Evolutionary conservation across 1,140 invertebrate genomes (phyloP), one percentile per base, ranked within the genome.

Genomic region (Chymomyza costata): DNA sequence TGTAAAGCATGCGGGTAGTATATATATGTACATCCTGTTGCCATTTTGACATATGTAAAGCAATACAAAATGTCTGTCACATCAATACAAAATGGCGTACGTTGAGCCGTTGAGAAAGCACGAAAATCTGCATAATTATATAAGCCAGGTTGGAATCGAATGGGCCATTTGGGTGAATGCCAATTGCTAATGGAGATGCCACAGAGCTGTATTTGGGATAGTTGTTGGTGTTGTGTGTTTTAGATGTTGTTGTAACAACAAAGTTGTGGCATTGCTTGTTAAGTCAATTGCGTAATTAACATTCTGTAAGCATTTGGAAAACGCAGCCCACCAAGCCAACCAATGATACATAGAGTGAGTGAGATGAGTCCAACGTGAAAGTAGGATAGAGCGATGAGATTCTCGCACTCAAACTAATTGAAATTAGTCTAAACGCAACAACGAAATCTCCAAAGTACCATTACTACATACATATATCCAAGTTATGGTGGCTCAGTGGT

Each of bases 231-330:
- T 37, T 38, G 39, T 60, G n/a, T 53, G 38, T 32, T 50, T 37
- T 41, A n/a, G n/a, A n/a, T 41, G 56, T 32, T 30, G 45, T 39
- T 59, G 55, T 31, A n/a, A n/a, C n/a, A n/a, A n/a, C n/a, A n/a
- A n/a, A 57, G 39, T 52, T 48, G 37, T 55, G 44, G 19, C 15
- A 40, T 51, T 49, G 47, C 55, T 53, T 53, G 71, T 76, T 74
- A 71, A 78, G 62, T 78, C 66, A 71, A 76, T 78, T 66, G 66
- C 71, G 62, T 78, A 71, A 76, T 78, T 76, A 78, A 70, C 71
- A 78, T 70, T 57, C 66, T n/a, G 52, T 14, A 40, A 39, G 50
- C 55, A 55, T 41, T 40, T 25, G 11, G 25, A 31, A 11, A 15
- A 34, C 6, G 5, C 32, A 37, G 18, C 28, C 1, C 2, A 5